Percentiles rank a stretch among this genome's conserved stretches.
Conservation (phyloP, 2,888 invertebrate genomes). For the Strigamia transsilvanica region DNA sequence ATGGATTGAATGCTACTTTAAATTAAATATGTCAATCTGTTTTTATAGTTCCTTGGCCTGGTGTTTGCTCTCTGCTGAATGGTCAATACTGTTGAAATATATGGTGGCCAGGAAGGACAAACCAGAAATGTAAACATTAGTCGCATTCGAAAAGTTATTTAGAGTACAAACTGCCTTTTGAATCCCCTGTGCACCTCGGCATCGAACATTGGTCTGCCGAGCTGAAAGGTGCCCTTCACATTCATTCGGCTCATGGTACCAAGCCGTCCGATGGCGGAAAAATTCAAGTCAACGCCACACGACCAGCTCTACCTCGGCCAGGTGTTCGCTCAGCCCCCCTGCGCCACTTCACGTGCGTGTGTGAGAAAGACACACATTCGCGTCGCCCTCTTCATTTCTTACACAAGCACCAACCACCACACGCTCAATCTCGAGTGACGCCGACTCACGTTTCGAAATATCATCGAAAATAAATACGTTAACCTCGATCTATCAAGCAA, state of each 20-base stretch:
- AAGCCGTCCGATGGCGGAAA: constrained; percentile 12
- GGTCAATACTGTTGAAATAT: too few species aligned
- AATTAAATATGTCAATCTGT: too few species aligned
- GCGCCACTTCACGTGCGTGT: not conserved
- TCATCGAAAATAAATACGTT: not conserved
- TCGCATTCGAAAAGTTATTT: too few species aligned
- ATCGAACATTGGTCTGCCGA: not conserved
- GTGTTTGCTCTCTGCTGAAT: too few species aligned
- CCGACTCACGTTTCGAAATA: not conserved
- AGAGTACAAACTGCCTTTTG: not conserved
- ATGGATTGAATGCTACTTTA: too few species aligned
- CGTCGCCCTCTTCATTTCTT: not conserved
- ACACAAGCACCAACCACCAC: not conserved
- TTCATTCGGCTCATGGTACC: constrained; percentile 8
- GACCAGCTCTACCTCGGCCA: not conserved
- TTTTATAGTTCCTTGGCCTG: too few species aligned
- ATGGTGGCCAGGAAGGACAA: too few species aligned
- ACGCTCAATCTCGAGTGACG: not conserved
- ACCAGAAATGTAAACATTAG: too few species aligned
- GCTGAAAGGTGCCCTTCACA: not conserved
- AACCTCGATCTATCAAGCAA: constrained; percentile 1
- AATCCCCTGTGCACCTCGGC: not conserved
- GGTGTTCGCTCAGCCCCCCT: constrained; percentile 9
- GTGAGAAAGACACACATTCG: constrained; percentile 9
- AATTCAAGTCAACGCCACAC: not conserved